phyloP scores from a whole-genome alignment of 2,888 invertebrate species.

The Troides helena region DNA sequence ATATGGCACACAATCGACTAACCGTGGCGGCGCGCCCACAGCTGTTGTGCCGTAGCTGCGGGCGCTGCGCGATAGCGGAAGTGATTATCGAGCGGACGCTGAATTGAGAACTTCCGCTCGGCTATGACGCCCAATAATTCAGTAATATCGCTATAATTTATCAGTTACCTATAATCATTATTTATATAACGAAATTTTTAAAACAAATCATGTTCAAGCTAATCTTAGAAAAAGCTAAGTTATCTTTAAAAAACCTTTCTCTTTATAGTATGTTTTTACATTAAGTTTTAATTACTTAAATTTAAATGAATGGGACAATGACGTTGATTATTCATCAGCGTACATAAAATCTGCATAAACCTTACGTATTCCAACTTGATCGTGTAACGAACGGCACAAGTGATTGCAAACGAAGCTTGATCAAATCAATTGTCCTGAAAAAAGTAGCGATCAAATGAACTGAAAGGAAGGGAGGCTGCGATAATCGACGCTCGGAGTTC shows the following conservation, averaged over 20 bases:
- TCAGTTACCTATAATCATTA: too few relatives aligned
- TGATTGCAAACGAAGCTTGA: conserved; percentile 7
- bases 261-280: too few relatives aligned
- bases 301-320: too few relatives aligned
- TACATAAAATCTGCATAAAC: too few relatives aligned
- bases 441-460: not conserved
- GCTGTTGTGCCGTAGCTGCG: not conserved
- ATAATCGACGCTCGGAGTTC: not conserved
- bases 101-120: not conserved
- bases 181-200: too few relatives aligned
- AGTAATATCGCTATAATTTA: not conserved
- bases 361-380: not conserved
- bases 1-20: not conserved
- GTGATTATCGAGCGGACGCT: not conserved
- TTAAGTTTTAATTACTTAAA: too few relatives aligned
- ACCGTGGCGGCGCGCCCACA: not conserved
- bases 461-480: not conserved
- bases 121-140: not conserved
- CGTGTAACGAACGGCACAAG: not conserved
- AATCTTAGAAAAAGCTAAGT: too few relatives aligned
- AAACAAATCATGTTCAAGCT: too few relatives aligned
- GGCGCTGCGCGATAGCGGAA: not conserved
- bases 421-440: conserved; percentile 5
- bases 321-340: too few relatives aligned
- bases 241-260: too few relatives aligned